A percentile compares a stretch with the other conserved stretches of the same genome.
These are phyloP conservation scores for Pseudopleuronectes americanus DNA, from an alignment of 2,797 vertebrate species.

Conservation along the genomic window DNA sequence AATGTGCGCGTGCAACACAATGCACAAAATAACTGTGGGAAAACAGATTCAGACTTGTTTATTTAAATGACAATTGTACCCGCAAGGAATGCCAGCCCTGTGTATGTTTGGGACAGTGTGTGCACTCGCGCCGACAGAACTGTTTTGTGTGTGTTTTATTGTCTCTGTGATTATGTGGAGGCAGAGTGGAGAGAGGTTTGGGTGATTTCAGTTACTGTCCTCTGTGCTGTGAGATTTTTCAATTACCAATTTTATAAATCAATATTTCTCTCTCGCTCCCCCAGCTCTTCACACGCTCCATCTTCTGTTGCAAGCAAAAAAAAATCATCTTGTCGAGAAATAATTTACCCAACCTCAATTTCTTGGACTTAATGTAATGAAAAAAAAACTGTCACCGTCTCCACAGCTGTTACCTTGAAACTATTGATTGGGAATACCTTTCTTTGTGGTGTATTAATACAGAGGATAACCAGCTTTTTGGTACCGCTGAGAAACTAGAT, in stretches of 20 bases:
- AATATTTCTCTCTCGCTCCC: conserved; percentile 20
- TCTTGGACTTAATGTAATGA: conserved; percentile 6
- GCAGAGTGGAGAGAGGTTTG: conserved; percentile 10
- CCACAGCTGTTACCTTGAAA: not conserved
- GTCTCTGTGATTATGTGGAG: conserved; percentile 30
- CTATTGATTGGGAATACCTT: not conserved
- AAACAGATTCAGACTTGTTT: conserved; percentile 54
- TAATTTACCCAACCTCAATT: conserved; percentile 7
- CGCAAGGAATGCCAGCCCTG: conserved; percentile 39
- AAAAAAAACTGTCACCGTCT: conserved; percentile 2
- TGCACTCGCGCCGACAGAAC: conserved; percentile 28
- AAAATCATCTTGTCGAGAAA: conserved; percentile 11
- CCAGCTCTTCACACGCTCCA: not conserved
- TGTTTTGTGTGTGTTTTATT: conserved; percentile 19
- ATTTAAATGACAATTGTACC: conserved; percentile 64
- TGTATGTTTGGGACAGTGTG: conserved; percentile 51
- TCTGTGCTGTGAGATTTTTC: conserved; percentile 40
- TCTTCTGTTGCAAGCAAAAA: conserved; percentile 3
- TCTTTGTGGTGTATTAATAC: not conserved
- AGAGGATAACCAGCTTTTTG: not conserved
- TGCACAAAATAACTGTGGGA: conserved; percentile 39
- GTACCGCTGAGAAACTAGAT: not conserved
- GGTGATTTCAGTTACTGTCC: conserved; percentile 36
- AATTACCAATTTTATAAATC: conserved; percentile 51
- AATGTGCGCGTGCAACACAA: conserved; percentile 60